These are phyloP conservation scores for Keiferia lycopersicella DNA, from an alignment of 2,888 invertebrate genomes.

Conservation along the genomic window DNA sequence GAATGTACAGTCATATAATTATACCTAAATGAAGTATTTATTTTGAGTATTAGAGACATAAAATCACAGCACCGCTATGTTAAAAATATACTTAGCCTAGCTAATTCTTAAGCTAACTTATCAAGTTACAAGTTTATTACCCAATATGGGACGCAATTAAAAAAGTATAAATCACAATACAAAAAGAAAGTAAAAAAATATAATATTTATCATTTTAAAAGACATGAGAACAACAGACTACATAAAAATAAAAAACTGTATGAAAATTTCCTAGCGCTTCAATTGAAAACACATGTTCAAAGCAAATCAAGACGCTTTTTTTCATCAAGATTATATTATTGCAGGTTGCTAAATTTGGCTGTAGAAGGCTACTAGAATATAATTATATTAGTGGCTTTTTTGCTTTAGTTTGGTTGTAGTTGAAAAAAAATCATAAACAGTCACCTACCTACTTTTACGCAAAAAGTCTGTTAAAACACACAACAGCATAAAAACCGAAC, in stretches of 20 bases:
- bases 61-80: conserved; percentile 5
- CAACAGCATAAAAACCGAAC: background rate
- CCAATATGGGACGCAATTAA: background rate
- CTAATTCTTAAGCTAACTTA: background rate
- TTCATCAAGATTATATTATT: too few relatives aligned
- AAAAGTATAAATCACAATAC: background rate
- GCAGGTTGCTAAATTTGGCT: too few relatives aligned
- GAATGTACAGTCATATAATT: background rate
- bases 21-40: background rate
- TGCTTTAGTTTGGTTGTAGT: too few relatives aligned
- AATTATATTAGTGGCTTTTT: too few relatives aligned
- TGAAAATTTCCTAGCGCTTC: too few relatives aligned
- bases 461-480: background rate
- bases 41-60: conserved; percentile 1
- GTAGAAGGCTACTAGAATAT: too few relatives aligned
- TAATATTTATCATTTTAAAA: background rate
- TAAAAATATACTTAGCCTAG: background rate
- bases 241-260: too few relatives aligned
- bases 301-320: too few relatives aligned
- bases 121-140: background rate
- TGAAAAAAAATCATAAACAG: too few relatives aligned
- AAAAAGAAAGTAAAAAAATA: background rate
- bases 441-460: too few relatives aligned
- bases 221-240: too few relatives aligned
- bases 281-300: too few relatives aligned